phyloP scores from a whole-genome alignment of 2,113 vertebrate species.

The Coturnix japonica region DNA sequence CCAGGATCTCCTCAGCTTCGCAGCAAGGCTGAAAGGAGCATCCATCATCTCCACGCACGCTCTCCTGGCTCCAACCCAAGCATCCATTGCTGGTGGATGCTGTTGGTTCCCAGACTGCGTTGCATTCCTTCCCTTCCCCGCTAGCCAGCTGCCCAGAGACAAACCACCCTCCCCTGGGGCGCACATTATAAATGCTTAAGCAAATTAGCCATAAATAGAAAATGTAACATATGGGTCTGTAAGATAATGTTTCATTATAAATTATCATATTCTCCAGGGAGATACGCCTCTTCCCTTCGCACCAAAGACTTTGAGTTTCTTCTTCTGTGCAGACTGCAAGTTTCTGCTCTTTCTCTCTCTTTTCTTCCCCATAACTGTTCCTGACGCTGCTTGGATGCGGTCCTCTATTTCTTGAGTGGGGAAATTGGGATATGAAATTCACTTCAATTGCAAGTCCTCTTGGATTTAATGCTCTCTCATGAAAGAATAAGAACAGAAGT shows the following conservation, averaged over 20 bases:
- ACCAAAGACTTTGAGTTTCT: conserved; percentile 60
- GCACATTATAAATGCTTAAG: conserved; percentile 31
- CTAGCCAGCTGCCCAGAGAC: conserved; percentile 62
- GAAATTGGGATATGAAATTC: conserved; percentile 3
- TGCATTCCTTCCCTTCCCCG: neutral
- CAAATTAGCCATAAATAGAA: conserved; percentile 75
- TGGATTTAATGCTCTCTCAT: neutral
- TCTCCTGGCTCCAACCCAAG: neutral
- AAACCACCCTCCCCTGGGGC: conserved; percentile 53
- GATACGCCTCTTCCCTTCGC: conserved; percentile 71
- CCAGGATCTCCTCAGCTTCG: conserved; percentile 8
- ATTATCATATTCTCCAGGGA: conserved; percentile 65
- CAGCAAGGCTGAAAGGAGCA: neutral
- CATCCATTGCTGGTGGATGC: neutral
- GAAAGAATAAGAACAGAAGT: neutral
- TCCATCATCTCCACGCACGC: neutral
- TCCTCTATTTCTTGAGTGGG: neutral
- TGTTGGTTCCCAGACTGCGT: neutral
- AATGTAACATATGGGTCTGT: conserved; percentile 65
- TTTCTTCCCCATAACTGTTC: neutral
- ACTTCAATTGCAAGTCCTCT: conserved; percentile 15
- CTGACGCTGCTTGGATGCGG: neutral
- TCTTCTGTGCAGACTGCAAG: conserved; percentile 45
- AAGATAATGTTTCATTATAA: conserved; percentile 74
- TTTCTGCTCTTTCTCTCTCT: neutral